Percentiles rank a stretch among this genome's conserved stretches.
Conservation (phyloP, 1,140 invertebrate species). For the Aphidius gifuensis region DNA sequence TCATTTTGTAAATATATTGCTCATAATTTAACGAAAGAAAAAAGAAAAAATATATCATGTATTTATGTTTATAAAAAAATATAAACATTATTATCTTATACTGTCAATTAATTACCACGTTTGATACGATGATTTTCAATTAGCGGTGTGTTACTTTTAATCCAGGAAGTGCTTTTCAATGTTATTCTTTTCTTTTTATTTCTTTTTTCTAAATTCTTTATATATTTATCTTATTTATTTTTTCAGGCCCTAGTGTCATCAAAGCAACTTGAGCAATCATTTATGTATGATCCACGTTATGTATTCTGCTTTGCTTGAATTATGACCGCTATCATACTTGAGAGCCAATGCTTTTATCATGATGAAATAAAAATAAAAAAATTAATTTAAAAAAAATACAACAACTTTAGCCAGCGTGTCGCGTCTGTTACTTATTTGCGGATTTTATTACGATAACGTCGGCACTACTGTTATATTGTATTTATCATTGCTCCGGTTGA, state of each 20-base stretch:
- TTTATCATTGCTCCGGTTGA: constrained; percentile 9
- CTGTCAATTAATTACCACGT: background rate
- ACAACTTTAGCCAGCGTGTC: background rate
- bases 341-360: constrained; percentile 6
- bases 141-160: constrained; percentile 11
- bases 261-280: too few relatives aligned
- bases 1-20: too few relatives aligned
- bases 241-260: too few relatives aligned
- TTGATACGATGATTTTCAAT: constrained; percentile 11
- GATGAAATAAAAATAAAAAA: background rate
- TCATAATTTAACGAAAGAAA: too few relatives aligned
- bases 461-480: constrained; percentile 6
- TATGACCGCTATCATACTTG: constrained; percentile 14
- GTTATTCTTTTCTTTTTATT: too few relatives aligned
- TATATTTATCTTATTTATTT: too few relatives aligned
- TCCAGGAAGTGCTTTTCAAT: background rate
- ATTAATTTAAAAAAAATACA: background rate
- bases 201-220: too few relatives aligned
- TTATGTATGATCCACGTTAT: background rate
- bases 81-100: too few relatives aligned
- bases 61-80: too few relatives aligned
- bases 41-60: too few relatives aligned
- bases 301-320: constrained; percentile 14
- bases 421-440: too few relatives aligned
- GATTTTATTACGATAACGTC: constrained; percentile 10